Base-by-base conservation (phyloP, 2,888 invertebrate genomes). In the Drosophila glabriapex region DNA sequence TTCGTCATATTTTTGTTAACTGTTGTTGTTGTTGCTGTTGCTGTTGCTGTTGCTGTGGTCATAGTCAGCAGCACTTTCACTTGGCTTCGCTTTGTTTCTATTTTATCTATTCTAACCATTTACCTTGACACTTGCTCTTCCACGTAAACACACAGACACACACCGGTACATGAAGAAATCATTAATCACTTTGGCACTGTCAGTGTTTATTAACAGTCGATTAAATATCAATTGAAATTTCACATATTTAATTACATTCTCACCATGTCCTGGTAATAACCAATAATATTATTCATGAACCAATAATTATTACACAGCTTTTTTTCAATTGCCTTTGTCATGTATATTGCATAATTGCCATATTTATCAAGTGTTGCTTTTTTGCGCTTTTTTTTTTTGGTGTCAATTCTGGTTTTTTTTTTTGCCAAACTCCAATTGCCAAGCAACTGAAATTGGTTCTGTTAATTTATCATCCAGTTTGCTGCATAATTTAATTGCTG, bases 171-270 rank as follows among this genome's bases (percentile, higher is more conserved):
- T 37, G 19, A 41, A 52, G 41, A 19, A 73, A 37, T 55, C 73
- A 71, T 89, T 72, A 71, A 79, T 76, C 76, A 67, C 59, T 64
- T 66, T 68, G 72, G 58, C 73, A 65, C 29, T 58, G 56, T 29
- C 58, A 5, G 46, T 63, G 67, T 73, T 77, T 69, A 80, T 70
- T 68, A 80, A 75, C 60, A 79, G 73, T 74, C 84, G 82, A 75
- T 89, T 89, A 83, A 89, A 81, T 81, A 76, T 83, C 89, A 85
- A 89, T 85, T 85, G 74, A 73, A 76, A 76, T 76, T 85, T 76
- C 70, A 83, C 62, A 68, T 75, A 83, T 80, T 83, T 76, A 76
- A 83, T 86, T 81, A 76, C 69, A 52, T 33, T 28, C 56, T 4
- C 60, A 31, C n/a, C 41, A 33, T 29, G 37, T 14, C 14, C n/a